Evolutionary conservation across 2,797 vertebrate species (phyloP), one percentile per base, ranked within the genome.

Genomic region (Eupleurogrammus muticus): DNA sequence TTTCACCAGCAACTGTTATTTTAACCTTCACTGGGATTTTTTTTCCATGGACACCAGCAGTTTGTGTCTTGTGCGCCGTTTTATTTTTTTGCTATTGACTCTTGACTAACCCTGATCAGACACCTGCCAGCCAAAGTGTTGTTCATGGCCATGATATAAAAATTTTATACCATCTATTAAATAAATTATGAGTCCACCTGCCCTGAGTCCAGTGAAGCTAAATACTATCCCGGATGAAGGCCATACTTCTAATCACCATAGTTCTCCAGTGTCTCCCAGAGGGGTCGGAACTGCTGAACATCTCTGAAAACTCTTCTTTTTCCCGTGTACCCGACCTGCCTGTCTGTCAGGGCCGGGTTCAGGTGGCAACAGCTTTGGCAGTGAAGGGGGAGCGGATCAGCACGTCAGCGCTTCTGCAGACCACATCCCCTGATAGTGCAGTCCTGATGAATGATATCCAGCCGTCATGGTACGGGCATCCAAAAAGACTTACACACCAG

Each of bases 401-500:
- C 80, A 69, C 12, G 75, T 92, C 88, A 91, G 84, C 78, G 44
- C 79, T 89, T 90, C 81, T 87, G 79, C 74, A 57, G 75, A 86
- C 82, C 57, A 80, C 63, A 32, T 89, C 83, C 71, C 79, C 65
- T 84, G 80, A 84, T 77, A 79, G 72, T 60, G 32, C 80, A 70
- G 80, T 87, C 84, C 79, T 81, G 79, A 90, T 89, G 75, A 90
- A 90, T 86, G 79, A 86, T 86, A 78, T 73, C 72, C 68, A 80
- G 67, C 80, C 73, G 66, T 82, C 82, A 74, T 2, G 51, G 64
- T 66, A 64, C 40, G 67, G 82, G 77, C 72, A 79, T 66, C 66
- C 71, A 67, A 71, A 80, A 79, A 87, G 75, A 87, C 68, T 79
- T 83, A 86, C 19, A 34, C 50, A 48, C 73, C 73, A 60, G 73